A percentile compares a stretch with the other conserved stretches of the same genome.
phyloP scores from a whole-genome alignment of 2,888 invertebrate genomes.

The Zygaena filipendulae region DNA sequence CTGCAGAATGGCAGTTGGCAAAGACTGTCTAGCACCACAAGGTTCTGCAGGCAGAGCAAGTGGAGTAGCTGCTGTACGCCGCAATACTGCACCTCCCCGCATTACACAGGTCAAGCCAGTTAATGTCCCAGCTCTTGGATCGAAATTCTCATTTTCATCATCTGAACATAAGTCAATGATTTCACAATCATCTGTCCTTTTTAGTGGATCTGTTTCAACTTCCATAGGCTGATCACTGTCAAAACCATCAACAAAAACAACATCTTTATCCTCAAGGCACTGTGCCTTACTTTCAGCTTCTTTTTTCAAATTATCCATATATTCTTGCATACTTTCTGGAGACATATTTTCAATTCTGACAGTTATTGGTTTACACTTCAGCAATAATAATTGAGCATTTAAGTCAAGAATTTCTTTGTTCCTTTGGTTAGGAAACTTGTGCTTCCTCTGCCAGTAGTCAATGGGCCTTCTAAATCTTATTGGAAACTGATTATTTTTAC shows the following conservation, averaged over 20 bases:
- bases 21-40: constrained; percentile 54
- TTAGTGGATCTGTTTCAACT: constrained; percentile 40
- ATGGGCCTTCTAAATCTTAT: constrained; percentile 51
- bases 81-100: constrained; percentile 45
- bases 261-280: constrained; percentile 37
- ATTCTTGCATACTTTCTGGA: constrained; percentile 44
- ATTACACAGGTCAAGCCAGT: constrained; percentile 47
- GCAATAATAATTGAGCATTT: constrained; percentile 55
- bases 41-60: constrained; percentile 46
- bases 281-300: constrained; percentile 30
- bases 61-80: constrained; percentile 50
- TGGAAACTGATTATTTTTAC: constrained; percentile 47
- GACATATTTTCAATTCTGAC: constrained; percentile 55
- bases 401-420: constrained; percentile 49
- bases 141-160: constrained; percentile 68
- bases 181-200: constrained; percentile 51
- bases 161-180: constrained; percentile 78
- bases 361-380: constrained; percentile 58
- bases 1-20: constrained; percentile 40
- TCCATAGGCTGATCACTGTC: constrained; percentile 34
- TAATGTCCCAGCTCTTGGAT: constrained; percentile 48
- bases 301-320: constrained; percentile 36
- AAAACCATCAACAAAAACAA: constrained; percentile 52
- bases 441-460: constrained; percentile 52
- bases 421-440: constrained; percentile 49